Conservation (phyloP, 2,113 vertebrate genomes). For the Garra rufa region DNA sequence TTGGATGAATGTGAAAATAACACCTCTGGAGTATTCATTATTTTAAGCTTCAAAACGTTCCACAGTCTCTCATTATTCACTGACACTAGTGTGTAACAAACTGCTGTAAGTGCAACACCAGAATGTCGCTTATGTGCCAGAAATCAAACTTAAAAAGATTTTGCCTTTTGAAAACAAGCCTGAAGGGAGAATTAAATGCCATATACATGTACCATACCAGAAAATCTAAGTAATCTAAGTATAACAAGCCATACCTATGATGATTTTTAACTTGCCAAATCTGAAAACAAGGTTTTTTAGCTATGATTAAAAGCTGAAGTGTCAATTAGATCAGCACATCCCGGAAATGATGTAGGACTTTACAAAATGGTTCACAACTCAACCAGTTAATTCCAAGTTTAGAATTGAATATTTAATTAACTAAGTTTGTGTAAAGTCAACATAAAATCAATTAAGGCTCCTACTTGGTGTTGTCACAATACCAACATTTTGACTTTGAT, state of each 20-base stretch:
- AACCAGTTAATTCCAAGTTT: not conserved
- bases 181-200: slow-evolving; percentile 20
- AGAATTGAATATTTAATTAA: not conserved
- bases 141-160: slow-evolving; percentile 19
- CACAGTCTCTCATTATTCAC: slow-evolving; percentile 19
- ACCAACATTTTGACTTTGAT: too few species aligned
- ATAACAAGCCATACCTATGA: not conserved
- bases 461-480: too few species aligned
- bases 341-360: not conserved
- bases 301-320: not conserved
- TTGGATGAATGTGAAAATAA: slow-evolving; percentile 2
- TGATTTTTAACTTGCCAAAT: not conserved
- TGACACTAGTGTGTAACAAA: not conserved
- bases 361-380: too few species aligned
- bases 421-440: not conserved
- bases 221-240: not conserved
- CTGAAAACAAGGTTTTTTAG: not conserved
- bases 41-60: slow-evolving; percentile 17
- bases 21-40: not conserved
- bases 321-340: not conserved
- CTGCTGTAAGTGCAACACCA: slow-evolving; percentile 12
- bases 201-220: not conserved
- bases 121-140: slow-evolving; percentile 38
- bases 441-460: too few species aligned
- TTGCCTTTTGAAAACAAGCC: slow-evolving; percentile 22